A percentile compares a stretch with the other conserved stretches of the same genome.
Evolutionary conservation across 2,113 vertebrate genomes (phyloP).

Genomic region (Panthera uncia): DNA sequence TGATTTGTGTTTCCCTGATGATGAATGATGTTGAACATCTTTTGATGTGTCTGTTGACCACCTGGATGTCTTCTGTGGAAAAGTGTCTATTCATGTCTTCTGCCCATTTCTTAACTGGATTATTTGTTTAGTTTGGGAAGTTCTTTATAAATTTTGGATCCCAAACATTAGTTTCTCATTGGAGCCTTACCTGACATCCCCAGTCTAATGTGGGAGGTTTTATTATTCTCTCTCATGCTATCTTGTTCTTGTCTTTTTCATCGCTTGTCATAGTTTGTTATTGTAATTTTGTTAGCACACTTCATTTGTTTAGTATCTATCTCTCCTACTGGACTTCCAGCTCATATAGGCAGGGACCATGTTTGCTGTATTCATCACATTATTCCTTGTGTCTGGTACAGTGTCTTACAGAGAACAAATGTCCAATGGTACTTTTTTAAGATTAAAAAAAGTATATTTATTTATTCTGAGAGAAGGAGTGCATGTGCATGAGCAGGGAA

Average conservation of each 20-base stretch:
- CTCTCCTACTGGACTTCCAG: slow-evolving; percentile 11
- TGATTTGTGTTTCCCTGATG: no score
- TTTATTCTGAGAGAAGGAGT: no score
- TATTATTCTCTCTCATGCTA: background rate
- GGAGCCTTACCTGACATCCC: background rate
- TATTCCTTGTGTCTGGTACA: slow-evolving; percentile 6
- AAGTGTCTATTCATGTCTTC: no score
- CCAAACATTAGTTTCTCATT: background rate
- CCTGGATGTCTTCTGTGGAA: no score
- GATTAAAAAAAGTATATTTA: no score
- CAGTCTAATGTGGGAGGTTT: background rate
- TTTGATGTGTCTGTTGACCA: no score
- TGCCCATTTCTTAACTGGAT: no score
- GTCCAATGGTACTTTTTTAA: background rate
- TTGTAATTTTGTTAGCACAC: slow-evolving; percentile 34
- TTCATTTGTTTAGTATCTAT: slow-evolving; percentile 38
- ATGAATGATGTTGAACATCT: no score
- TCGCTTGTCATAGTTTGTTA: background rate
- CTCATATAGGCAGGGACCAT: slow-evolving; percentile 5
- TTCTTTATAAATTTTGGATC: background rate
- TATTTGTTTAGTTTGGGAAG: no score
- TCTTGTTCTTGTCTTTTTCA: slow-evolving; percentile 16
- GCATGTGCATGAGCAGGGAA: no score
- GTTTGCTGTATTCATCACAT: slow-evolving; percentile 50
- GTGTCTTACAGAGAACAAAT: slow-evolving; percentile 40